Conservation (phyloP, 1,140 invertebrate genomes). For the Sinella curviseta region DNA sequence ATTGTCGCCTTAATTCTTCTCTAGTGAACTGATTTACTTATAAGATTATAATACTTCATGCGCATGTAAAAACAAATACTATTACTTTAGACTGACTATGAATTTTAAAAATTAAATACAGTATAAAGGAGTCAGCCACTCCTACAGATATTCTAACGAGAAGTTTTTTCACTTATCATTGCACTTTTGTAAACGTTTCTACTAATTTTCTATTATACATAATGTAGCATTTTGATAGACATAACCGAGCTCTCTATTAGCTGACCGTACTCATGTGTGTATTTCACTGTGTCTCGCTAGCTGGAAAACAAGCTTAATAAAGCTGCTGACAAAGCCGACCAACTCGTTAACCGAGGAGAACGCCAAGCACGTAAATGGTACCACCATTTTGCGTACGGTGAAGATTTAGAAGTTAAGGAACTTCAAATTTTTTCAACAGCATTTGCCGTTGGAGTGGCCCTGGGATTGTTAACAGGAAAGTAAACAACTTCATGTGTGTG, state of each 20-base stretch:
- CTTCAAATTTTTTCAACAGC: conserved; percentile 73
- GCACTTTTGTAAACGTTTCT: too few relatives aligned
- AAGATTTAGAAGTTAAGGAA: conserved; percentile 66
- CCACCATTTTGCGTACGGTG: conserved; percentile 64
- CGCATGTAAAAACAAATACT: too few relatives aligned
- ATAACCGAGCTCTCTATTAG: too few relatives aligned
- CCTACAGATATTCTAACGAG: too few relatives aligned
- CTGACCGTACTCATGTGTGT: not conserved
- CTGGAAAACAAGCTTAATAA: conserved; percentile 76
- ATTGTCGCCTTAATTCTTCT: conserved; percentile 6
- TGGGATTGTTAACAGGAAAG: conserved; percentile 58
- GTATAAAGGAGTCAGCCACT: too few relatives aligned
- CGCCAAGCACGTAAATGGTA: conserved; percentile 71
- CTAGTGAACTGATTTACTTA: not conserved
- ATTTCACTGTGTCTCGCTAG: too few relatives aligned
- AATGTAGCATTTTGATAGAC: too few relatives aligned
- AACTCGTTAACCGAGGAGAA: conserved; percentile 67
- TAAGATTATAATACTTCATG: too few relatives aligned
- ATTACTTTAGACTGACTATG: too few relatives aligned
- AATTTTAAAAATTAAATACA: too few relatives aligned
- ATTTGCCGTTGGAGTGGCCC: conserved; percentile 69
- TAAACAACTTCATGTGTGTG: not conserved
- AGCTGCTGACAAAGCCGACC: conserved; percentile 75
- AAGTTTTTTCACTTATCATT: too few relatives aligned
- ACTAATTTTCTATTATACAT: too few relatives aligned